phyloP scores from a whole-genome alignment of 2,113 vertebrate genomes.

The Mirounga angustirostris region DNA sequence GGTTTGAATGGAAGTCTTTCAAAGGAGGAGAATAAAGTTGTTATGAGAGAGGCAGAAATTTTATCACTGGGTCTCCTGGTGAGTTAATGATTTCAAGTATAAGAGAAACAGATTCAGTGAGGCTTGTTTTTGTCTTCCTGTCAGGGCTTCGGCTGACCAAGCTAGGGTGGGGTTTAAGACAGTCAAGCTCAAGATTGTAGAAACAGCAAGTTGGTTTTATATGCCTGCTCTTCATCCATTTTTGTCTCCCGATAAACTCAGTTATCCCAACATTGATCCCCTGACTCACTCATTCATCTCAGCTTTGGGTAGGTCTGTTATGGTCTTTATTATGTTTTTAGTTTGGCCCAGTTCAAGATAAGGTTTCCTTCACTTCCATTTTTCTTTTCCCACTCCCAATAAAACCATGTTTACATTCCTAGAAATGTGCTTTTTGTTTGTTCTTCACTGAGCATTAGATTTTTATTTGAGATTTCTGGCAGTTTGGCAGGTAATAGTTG shows the following conservation, averaged over 20 bases:
- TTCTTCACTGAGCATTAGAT: background rate
- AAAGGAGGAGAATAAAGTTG: background rate
- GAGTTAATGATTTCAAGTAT: background rate
- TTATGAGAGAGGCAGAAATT: background rate
- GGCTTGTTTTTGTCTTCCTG: background rate
- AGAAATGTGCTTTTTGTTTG: background rate
- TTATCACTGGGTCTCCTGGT: background rate
- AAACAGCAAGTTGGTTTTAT: background rate
- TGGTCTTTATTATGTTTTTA: background rate
- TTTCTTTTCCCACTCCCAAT: background rate
- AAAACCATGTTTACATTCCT: background rate
- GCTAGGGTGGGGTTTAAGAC: background rate
- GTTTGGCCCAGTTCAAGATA: background rate
- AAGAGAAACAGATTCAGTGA: background rate
- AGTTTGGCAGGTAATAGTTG: background rate
- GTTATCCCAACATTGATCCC: background rate
- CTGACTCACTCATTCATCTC: background rate
- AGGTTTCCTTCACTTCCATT: background rate
- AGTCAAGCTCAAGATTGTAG: background rate
- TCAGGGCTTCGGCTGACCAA: background rate
- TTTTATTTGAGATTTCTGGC: slow-evolving; percentile 20
- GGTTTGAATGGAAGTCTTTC: background rate
- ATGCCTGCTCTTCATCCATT: background rate
- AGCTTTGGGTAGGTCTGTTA: background rate
- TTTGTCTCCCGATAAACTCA: background rate